Evolutionary conservation across 2,113 vertebrate genomes (phyloP).

Genomic region (Mastomys coucha): DNA sequence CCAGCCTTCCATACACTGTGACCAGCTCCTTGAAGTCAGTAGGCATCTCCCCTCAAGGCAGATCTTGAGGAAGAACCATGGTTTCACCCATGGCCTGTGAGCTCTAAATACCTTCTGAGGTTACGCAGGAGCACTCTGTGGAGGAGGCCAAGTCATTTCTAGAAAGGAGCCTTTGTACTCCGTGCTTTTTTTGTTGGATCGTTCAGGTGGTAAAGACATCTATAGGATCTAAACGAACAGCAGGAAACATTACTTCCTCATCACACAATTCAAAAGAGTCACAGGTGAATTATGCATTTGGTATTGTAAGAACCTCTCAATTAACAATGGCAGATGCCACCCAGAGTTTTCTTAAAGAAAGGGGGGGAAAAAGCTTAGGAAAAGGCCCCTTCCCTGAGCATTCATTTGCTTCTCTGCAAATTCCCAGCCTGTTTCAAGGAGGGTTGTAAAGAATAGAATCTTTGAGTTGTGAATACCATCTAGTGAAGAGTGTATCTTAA

Average conservation of each 20-base stretch:
- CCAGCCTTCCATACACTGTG: neutral
- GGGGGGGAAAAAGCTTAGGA: neutral
- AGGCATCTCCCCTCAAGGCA: constrained; percentile 52
- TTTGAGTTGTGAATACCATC: constrained; percentile 43
- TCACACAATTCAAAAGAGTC: constrained; percentile 74
- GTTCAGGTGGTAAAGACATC: constrained; percentile 71
- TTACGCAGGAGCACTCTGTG: constrained; percentile 33
- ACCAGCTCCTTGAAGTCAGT: constrained; percentile 71
- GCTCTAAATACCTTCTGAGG: constrained; percentile 63
- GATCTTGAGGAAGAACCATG: constrained; percentile 59
- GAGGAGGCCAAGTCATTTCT: constrained; percentile 63
- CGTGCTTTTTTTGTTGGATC: constrained; percentile 3
- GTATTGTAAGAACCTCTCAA: constrained; percentile 70
- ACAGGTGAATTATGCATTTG: constrained; percentile 78
- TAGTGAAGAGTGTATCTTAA: constrained; percentile 40
- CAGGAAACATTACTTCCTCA: constrained; percentile 77
- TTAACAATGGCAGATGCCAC: constrained; percentile 79
- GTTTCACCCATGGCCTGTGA: constrained; percentile 44
- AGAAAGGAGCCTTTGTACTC: constrained; percentile 76
- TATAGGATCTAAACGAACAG: constrained; percentile 73
- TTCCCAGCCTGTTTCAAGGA: constrained; percentile 38
- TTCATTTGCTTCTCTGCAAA: constrained; percentile 35
- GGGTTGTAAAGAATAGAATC: constrained; percentile 52
- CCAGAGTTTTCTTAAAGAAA: constrained; percentile 70
- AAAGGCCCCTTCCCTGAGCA: neutral